Percentiles rank a stretch among this genome's conserved stretches.
These are phyloP conservation scores for Serripes groenlandicus DNA, from an alignment of 2,888 invertebrate genomes.

Conservation along the genomic window DNA sequence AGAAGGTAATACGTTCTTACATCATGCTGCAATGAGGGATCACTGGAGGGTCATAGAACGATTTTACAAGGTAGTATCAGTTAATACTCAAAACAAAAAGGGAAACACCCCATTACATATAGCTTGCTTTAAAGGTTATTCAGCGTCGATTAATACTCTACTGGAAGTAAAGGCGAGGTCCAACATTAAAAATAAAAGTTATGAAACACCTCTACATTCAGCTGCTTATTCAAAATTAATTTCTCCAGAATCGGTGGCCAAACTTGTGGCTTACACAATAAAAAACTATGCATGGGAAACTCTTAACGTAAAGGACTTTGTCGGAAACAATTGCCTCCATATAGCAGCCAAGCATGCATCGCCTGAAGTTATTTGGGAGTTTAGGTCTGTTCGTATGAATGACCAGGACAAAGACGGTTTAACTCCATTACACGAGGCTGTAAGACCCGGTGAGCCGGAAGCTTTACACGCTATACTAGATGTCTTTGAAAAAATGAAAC, in stretches of 20 bases:
- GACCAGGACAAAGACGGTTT: conserved; percentile 72
- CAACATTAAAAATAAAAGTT: conserved; percentile 75
- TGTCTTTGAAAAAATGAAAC: conserved; percentile 74
- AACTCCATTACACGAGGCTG: conserved; percentile 75
- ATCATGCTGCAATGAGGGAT: conserved; percentile 81
- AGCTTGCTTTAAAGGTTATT: conserved; percentile 78
- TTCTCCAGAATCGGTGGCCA: conserved; percentile 67
- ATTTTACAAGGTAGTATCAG: conserved; percentile 62
- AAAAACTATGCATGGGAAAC: conserved; percentile 82
- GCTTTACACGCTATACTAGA: conserved; percentile 73
- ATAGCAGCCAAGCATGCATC: conserved; percentile 77
- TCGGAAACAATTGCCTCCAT: conserved; percentile 82
- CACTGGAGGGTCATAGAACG: conserved; percentile 69
- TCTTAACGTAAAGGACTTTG: conserved; percentile 77
- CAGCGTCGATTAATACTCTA: conserved; percentile 70
- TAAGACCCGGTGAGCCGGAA: conserved; percentile 71
- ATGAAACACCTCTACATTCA: conserved; percentile 81
- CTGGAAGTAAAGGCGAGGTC: conserved; percentile 77
- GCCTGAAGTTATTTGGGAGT: conserved; percentile 78
- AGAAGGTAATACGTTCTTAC: conserved; percentile 80
- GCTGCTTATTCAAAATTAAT: conserved; percentile 70
- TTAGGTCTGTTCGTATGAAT: conserved; percentile 74
- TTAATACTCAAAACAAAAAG: conserved; percentile 74
- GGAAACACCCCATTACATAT: conserved; percentile 84
- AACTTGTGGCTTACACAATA: conserved; percentile 79